These are phyloP conservation scores for Turnix velox DNA, from an alignment of 2,113 vertebrate species.

Conservation along the genomic window DNA sequence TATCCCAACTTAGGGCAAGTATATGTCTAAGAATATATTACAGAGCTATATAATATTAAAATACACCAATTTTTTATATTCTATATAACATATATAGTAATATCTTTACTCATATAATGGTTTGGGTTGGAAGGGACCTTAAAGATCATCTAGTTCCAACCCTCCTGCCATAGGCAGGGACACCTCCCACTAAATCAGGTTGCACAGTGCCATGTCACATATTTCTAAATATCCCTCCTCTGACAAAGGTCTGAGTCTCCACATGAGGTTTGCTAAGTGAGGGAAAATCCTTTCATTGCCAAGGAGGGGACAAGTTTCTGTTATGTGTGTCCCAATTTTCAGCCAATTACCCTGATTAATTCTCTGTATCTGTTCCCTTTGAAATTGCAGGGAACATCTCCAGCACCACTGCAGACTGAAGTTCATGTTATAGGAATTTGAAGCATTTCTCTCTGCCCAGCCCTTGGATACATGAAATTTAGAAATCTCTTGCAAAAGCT, in stretches of 20 bases:
- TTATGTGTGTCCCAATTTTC: not conserved
- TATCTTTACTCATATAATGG: not conserved
- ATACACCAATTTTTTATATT: not conserved
- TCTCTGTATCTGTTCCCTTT: not conserved
- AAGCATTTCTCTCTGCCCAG: not conserved
- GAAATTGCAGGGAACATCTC: not conserved
- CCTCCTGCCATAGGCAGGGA: too few relatives aligned
- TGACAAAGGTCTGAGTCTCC: not conserved
- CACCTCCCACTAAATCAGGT: too few relatives aligned
- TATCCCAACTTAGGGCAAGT: not conserved
- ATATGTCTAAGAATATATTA: not conserved
- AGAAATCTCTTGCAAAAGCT: not conserved
- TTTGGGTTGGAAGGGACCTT: too few relatives aligned
- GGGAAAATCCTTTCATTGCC: not conserved
- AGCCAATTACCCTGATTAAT: not conserved
- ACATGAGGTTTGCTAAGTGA: not conserved
- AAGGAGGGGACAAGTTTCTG: not conserved
- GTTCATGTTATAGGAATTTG: not conserved
- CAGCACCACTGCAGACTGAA: not conserved
- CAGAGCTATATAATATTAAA: not conserved
- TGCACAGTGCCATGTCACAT: too few relatives aligned
- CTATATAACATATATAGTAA: not conserved
- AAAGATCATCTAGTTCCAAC: too few relatives aligned
- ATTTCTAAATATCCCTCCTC: not conserved
- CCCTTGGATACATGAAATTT: not conserved